These are phyloP conservation scores for Drosophila nikananu DNA, from an alignment of 1,140 invertebrate genomes.

Conservation along the genomic window DNA sequence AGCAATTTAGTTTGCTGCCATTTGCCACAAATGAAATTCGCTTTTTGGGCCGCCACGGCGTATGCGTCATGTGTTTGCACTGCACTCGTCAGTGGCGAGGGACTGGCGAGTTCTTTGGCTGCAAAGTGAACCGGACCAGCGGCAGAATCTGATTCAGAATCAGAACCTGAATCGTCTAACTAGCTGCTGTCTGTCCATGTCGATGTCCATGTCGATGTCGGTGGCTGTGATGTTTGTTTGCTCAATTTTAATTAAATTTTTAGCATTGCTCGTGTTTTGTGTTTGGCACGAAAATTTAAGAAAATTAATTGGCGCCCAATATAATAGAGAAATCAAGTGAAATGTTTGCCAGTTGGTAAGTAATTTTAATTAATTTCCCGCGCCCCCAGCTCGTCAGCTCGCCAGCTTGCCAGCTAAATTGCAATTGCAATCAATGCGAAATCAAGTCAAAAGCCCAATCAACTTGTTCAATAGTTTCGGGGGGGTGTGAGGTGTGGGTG, in stretches of 20 bases:
- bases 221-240: constrained; percentile 25
- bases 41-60: constrained; percentile 48
- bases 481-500: not conserved
- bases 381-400: not conserved
- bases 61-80: constrained; percentile 71
- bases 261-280: constrained; percentile 59
- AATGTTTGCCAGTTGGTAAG: constrained; percentile 38
- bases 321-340: constrained; percentile 50
- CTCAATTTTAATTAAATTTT: constrained; percentile 74
- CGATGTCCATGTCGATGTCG: not conserved
- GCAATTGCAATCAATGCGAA: constrained; percentile 65
- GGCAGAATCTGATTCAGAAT: constrained; percentile 4
- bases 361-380: constrained; percentile 73
- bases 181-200: constrained; percentile 13
- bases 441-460: constrained; percentile 54
- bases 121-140: constrained; percentile 19
- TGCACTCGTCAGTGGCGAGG: constrained; percentile 52
- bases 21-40: constrained; percentile 74
- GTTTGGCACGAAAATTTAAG: constrained; percentile 53
- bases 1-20: constrained; percentile 67
- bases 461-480: constrained; percentile 21
- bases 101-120: constrained; percentile 23
- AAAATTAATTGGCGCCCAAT: constrained; percentile 59
- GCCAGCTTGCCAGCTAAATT: constrained; percentile 47
- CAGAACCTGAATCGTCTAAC: constrained; percentile 20